Evolutionary conservation across 2,888 invertebrate species (phyloP).

Genomic region (Saturnia pavonia): DNA sequence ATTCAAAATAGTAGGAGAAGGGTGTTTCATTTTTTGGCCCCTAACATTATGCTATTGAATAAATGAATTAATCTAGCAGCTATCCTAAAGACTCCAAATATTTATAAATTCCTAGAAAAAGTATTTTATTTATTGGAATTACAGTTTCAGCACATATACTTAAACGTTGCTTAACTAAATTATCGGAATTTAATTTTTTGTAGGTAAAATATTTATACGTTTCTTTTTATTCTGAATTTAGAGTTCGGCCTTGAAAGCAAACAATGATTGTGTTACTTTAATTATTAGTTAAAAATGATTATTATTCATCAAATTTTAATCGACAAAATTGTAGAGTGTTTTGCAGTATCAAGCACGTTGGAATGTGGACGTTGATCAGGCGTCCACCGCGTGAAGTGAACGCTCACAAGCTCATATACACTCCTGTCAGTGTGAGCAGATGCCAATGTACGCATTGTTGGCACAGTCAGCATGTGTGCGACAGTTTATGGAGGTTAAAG

Average conservation of each 20-base stretch:
- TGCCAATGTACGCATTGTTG: constrained; percentile 51
- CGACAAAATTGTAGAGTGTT: constrained; percentile 5
- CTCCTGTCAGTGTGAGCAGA: constrained; percentile 48
- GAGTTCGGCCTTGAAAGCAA: not conserved
- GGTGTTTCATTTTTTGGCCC: too few species aligned
- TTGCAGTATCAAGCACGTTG: constrained; percentile 46
- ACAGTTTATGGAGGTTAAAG: constrained; percentile 24
- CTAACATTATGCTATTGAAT: too few species aligned
- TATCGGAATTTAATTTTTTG: not conserved
- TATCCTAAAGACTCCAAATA: not conserved
- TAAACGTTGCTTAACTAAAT: not conserved
- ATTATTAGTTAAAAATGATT: not conserved
- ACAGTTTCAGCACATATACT: not conserved
- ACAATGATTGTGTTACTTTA: not conserved
- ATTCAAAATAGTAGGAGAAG: too few species aligned
- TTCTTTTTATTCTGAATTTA: not conserved
- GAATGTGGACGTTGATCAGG: constrained; percentile 74
- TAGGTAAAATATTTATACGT: not conserved
- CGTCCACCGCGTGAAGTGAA: constrained; percentile 61
- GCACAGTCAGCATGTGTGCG: constrained; percentile 42
- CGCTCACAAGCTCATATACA: constrained; percentile 47
- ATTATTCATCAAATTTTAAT: constrained; percentile 10
- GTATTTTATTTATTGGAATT: too few species aligned
- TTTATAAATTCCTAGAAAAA: not conserved
- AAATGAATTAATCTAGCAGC: not conserved